Evolutionary conservation across 2,797 vertebrate genomes (phyloP).

Genomic region (Gymnothorax reevesii): DNA sequence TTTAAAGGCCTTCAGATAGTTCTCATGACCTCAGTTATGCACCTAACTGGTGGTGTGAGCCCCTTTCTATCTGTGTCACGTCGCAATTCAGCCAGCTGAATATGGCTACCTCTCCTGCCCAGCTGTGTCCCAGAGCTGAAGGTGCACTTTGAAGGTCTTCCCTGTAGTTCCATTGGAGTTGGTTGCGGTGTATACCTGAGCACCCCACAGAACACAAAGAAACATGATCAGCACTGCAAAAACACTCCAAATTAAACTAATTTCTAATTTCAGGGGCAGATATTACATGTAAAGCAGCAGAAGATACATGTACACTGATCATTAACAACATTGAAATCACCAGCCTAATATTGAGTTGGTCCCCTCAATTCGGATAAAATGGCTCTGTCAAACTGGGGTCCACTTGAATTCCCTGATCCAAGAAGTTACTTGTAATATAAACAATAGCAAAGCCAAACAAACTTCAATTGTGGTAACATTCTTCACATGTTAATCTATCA

Average conservation of each 20-base stretch:
- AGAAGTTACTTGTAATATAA: too few relatives aligned
- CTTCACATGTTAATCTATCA: too few relatives aligned
- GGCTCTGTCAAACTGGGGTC: too few relatives aligned
- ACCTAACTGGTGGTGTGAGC: too few relatives aligned
- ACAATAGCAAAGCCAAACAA: too few relatives aligned
- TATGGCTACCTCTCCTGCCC: conserved; percentile 87
- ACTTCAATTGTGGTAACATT: too few relatives aligned
- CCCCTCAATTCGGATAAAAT: too few relatives aligned
- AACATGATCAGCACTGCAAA: conserved; percentile 1
- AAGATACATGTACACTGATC: neutral
- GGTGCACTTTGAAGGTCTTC: conserved; percentile 89
- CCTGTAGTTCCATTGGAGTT: conserved; percentile 82
- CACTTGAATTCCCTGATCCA: too few relatives aligned
- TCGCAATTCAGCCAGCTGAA: neutral
- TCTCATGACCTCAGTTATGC: too few relatives aligned
- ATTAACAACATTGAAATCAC: too few relatives aligned
- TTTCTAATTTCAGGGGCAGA: neutral
- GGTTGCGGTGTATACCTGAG: conserved; percentile 81
- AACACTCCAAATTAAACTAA: neutral
- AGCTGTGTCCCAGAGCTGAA: conserved; percentile 96
- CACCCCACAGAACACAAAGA: neutral
- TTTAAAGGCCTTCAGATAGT: neutral
- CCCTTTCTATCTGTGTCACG: neutral
- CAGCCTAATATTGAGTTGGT: too few relatives aligned
- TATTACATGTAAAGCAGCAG: neutral